phyloP scores from a whole-genome alignment of 2,888 invertebrate genomes.

The Cabera pusaria region DNA sequence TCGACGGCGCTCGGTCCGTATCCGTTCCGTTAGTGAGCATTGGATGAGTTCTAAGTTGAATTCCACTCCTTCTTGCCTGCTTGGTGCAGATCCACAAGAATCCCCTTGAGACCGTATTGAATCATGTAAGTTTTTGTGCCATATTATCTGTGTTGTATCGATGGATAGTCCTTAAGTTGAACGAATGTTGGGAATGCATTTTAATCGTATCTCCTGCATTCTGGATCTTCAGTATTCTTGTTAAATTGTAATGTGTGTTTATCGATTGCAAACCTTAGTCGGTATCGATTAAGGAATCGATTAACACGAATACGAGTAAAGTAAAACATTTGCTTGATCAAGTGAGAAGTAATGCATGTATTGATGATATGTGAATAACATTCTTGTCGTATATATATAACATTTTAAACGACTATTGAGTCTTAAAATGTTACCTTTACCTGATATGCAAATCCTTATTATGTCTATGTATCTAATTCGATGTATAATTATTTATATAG shows the following conservation, averaged over 20 bases:
- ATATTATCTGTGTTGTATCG: slow-evolving; percentile 22
- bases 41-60: slow-evolving; percentile 21
- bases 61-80: slow-evolving; percentile 23
- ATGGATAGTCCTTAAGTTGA: slow-evolving; percentile 17
- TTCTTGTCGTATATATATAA: neutral
- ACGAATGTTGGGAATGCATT: slow-evolving; percentile 6
- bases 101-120: slow-evolving; percentile 23
- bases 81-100: slow-evolving; percentile 20
- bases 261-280: too few relatives aligned
- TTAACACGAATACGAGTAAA: too few relatives aligned
- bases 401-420: neutral
- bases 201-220: slow-evolving; percentile 6
- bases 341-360: slow-evolving; percentile 1
- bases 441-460: neutral
- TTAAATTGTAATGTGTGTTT: too few relatives aligned
- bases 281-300: too few relatives aligned
- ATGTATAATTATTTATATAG: too few relatives aligned
- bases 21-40: slow-evolving; percentile 12
- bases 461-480: too few relatives aligned
- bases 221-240: slow-evolving; percentile 3
- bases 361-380: too few relatives aligned
- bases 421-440: neutral
- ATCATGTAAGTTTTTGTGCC: slow-evolving; percentile 20
- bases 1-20: slow-evolving; percentile 1
- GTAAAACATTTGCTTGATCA: neutral